A percentile compares a stretch with the other conserved stretches of the same genome.
These are phyloP conservation scores for Drosophila albomicans DNA, from an alignment of 1,140 invertebrate species.

Conservation along the genomic window DNA sequence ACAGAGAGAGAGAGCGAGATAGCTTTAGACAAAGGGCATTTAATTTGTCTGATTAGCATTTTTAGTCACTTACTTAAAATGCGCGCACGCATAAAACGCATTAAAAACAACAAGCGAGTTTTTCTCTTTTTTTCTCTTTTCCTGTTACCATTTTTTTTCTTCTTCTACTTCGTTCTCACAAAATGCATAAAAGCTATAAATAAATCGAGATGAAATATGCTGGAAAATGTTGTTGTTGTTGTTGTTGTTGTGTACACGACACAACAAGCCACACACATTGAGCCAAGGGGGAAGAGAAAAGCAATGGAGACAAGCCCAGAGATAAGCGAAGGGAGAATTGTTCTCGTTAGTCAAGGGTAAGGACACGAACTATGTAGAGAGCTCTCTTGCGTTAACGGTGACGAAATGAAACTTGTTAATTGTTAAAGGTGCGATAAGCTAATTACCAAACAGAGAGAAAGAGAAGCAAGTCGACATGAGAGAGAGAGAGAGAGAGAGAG, in stretches of 20 bases:
- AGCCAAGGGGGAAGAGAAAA: background rate
- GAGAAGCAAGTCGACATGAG: background rate
- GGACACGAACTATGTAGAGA: background rate
- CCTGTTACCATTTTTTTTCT: background rate
- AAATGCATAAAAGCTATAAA: constrained; percentile 41
- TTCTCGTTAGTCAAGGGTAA: background rate
- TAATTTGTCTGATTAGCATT: constrained; percentile 84
- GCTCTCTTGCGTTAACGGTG: constrained; percentile 1
- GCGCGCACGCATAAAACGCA: constrained; percentile 81
- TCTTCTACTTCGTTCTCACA: constrained; percentile 6
- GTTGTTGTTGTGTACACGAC: constrained; percentile 22
- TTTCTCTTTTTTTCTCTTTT: constrained; percentile 10
- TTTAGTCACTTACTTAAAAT: constrained; percentile 72
- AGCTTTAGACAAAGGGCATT: constrained; percentile 50
- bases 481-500: background rate
- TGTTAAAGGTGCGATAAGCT: constrained; percentile 48
- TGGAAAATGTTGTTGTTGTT: constrained; percentile 32
- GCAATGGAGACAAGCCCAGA: background rate
- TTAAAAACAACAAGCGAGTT: constrained; percentile 56
- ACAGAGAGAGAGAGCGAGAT: constrained; percentile 2
- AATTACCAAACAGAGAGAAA: constrained; percentile 14
- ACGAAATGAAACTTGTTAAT: constrained; percentile 49
- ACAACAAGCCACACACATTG: constrained; percentile 36
- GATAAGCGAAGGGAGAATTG: constrained; percentile 2
- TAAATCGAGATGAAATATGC: constrained; percentile 52